A percentile compares a stretch with the other conserved stretches of the same genome.
These are phyloP conservation scores for Argyra leucocephala DNA, from an alignment of 2,888 invertebrate genomes.

Conservation along the genomic window DNA sequence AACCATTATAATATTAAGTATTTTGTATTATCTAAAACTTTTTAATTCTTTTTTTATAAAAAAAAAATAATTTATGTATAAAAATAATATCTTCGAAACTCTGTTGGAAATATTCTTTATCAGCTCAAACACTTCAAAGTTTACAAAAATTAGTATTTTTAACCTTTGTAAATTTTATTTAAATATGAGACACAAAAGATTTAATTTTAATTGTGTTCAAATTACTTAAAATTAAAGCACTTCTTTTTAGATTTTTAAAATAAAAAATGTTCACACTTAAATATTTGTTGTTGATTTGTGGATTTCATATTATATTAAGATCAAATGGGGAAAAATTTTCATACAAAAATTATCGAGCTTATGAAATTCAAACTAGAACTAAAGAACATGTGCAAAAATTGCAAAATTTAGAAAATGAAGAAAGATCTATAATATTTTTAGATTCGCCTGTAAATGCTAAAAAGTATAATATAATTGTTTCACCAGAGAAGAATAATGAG, in stretches of 20 bases:
- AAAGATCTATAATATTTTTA: slow-evolving; percentile 45
- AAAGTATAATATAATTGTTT: slow-evolving; percentile 45
- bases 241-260: background rate
- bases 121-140: too few relatives aligned
- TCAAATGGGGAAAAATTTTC: slow-evolving; percentile 22
- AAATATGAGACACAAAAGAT: background rate
- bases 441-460: slow-evolving; percentile 43
- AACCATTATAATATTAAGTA: too few relatives aligned
- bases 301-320: background rate
- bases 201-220: background rate
- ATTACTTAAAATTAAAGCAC: background rate
- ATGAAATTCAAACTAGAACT: slow-evolving; percentile 47
- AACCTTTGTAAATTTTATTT: background rate
- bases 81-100: too few relatives aligned
- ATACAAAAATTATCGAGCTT: slow-evolving; percentile 53
- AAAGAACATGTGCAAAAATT: slow-evolving; percentile 47
- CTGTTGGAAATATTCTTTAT: too few relatives aligned
- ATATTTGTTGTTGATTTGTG: background rate
- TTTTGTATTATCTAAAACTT: too few relatives aligned
- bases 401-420: slow-evolving; percentile 41
- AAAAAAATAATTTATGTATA: too few relatives aligned
- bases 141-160: too few relatives aligned
- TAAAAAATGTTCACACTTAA: background rate
- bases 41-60: too few relatives aligned
- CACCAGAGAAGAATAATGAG: slow-evolving; percentile 35